Evolutionary conservation across 2,797 vertebrate genomes (phyloP).

Genomic region (Lepilemur septentrionalis): DNA sequence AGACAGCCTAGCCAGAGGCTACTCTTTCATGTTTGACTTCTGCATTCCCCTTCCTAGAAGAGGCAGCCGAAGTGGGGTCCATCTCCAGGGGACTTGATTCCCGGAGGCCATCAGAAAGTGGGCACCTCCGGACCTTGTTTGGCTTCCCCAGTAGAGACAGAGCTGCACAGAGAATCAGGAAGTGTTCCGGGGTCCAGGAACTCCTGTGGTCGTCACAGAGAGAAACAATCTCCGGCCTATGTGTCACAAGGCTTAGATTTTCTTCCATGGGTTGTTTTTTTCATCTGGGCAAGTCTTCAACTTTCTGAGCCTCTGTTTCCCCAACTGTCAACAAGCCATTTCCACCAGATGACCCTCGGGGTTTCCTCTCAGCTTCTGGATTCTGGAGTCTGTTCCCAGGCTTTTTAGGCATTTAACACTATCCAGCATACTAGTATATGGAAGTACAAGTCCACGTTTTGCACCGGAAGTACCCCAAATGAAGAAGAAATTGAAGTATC

Average conservation of each 20-base stretch:
- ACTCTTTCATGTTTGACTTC: conserved; percentile 4
- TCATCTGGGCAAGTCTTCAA: not conserved
- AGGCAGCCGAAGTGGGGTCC: not conserved
- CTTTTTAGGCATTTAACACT: not conserved
- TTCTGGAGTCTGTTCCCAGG: not conserved
- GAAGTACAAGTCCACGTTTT: not conserved
- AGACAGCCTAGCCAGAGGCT: not conserved
- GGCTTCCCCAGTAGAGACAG: not conserved
- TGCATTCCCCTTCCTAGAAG: not conserved
- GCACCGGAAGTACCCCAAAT: not conserved
- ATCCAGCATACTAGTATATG: not conserved
- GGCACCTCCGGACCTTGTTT: not conserved
- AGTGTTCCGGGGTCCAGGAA: not conserved
- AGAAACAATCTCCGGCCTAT: not conserved
- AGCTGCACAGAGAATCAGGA: not conserved
- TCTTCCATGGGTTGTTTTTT: not conserved
- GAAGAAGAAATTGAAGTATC: not conserved
- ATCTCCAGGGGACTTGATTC: not conserved
- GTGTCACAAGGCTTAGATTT: not conserved
- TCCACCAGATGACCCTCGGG: not conserved
- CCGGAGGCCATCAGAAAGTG: not conserved
- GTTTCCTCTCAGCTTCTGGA: not conserved
- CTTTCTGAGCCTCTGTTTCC: not conserved
- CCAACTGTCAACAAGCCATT: not conserved
- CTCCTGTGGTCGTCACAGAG: not conserved